Evolutionary conservation across 2,888 invertebrate genomes (phyloP).

Genomic region (Branchellion lobata): DNA sequence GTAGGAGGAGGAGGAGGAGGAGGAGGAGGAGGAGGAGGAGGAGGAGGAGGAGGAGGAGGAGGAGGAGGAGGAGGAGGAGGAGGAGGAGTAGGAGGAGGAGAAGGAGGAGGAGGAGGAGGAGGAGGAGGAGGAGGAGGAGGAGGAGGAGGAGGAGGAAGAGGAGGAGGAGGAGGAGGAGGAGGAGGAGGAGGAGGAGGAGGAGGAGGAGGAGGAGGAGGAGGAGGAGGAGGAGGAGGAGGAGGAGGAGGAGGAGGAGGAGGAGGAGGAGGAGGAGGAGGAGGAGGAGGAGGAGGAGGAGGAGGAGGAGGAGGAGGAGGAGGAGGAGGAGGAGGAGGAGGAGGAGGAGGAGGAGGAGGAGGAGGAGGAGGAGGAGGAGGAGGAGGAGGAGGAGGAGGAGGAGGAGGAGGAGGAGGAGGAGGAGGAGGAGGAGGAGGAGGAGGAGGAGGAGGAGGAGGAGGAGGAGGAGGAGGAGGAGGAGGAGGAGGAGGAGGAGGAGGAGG

Average conservation of each 20-base stretch:
- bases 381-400: not conserved
- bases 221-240: not conserved
- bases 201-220: not conserved
- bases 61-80: constrained; percentile 15
- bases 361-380: too few relatives aligned
- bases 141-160: not conserved
- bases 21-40: not conserved
- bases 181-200: not conserved
- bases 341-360: too few relatives aligned
- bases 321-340: too few relatives aligned
- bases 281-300: not conserved
- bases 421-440: not conserved
- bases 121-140: not conserved
- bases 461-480: not conserved
- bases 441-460: not conserved
- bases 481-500: not conserved
- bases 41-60: not conserved
- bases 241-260: not conserved
- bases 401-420: not conserved
- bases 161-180: not conserved
- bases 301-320: too few relatives aligned
- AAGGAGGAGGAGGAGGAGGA: not conserved
- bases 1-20: not conserved
- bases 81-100: constrained; percentile 3
- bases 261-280: not conserved